phyloP scores from a whole-genome alignment of 2,797 vertebrate genomes.

The Nyctibius grandis region DNA sequence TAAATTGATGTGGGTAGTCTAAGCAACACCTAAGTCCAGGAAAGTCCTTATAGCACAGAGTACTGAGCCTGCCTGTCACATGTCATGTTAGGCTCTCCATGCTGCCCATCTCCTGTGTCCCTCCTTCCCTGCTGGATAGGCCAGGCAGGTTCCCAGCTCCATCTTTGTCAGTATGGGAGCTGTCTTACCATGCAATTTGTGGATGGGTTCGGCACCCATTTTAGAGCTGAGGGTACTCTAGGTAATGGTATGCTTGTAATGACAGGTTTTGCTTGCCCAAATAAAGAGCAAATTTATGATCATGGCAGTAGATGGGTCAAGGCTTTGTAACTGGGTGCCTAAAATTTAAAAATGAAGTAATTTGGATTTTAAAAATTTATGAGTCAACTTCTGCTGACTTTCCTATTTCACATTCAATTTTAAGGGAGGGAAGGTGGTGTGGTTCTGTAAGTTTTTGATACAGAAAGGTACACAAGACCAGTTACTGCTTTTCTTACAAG shows the following conservation, averaged over 20 bases:
- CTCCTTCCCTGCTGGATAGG: not conserved
- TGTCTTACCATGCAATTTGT: not conserved
- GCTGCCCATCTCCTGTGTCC: not conserved
- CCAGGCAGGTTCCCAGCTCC: not conserved
- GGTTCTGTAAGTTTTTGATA: not conserved
- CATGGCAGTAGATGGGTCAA: not conserved
- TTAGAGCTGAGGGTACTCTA: not conserved
- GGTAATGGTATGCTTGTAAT: not conserved
- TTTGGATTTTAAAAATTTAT: not conserved
- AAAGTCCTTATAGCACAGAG: not conserved
- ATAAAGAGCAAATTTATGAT: not conserved
- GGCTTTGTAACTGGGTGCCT: not conserved
- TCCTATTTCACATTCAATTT: not conserved
- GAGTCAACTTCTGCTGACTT: not conserved
- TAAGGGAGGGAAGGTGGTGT: not conserved
- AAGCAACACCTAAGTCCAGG: not conserved
- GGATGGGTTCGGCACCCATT: not conserved
- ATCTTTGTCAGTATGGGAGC: not conserved
- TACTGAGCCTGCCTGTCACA: not conserved
- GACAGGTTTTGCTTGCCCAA: not conserved
- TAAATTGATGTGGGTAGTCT: not conserved
- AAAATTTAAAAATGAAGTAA: not conserved
- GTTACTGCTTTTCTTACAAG: not conserved
- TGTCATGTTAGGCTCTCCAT: not conserved
- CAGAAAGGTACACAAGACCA: not conserved